Base-by-base conservation (phyloP, 2,888 invertebrate genomes). In the Acanthacorydalis orientalis region DNA sequence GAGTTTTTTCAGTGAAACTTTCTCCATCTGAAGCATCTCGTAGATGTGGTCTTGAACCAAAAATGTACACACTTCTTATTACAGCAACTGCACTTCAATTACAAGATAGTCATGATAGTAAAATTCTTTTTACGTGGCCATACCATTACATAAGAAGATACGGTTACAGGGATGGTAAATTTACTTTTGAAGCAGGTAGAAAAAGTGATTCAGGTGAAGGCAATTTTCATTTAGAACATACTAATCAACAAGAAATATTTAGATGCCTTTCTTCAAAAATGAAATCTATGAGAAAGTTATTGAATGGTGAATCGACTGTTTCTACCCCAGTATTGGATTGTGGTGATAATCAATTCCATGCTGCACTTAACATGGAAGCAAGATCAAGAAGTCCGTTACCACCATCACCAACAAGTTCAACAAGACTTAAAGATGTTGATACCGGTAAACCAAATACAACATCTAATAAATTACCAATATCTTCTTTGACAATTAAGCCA, bases 171-270 rank as follows among this genome's bases (percentile, higher is more conserved):
- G 80, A 83, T 61, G 86, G 85, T 39, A 85, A 83, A 63, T 88
- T 89, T 59, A 86, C 85, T 34, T 88, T 89, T 64, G 88, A 89
- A 70, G 88, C 88, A 15, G 88, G 88, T 0, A 72, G 88, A 49
- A 88, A 87, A 64, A 88, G 88, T 65, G 80, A 82, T 54, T 85
- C 86, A 1, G 88, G 88, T 0, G 88, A 88, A 66, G 88, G 88
- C 1, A 78, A 78, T 4, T 88, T 88, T 57, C 82, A 79, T 49
- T 64, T 88, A 50, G 85, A 86, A 59, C 84, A 88, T 60, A 76
- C 78, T 39, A 85, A 85, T 61, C 84, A 85, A 52, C 82, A 84
- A 54, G 87, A 87, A 62, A 84, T 88, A 53, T 88, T 77, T 53
- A 78, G 84, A 52, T 87, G 85, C 59, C 72, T 88, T 55, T 81